Evolutionary conservation across 2,888 invertebrate species (phyloP), one percentile per base, ranked within the genome.

Genomic region (Yponomeuta evonymella): DNA sequence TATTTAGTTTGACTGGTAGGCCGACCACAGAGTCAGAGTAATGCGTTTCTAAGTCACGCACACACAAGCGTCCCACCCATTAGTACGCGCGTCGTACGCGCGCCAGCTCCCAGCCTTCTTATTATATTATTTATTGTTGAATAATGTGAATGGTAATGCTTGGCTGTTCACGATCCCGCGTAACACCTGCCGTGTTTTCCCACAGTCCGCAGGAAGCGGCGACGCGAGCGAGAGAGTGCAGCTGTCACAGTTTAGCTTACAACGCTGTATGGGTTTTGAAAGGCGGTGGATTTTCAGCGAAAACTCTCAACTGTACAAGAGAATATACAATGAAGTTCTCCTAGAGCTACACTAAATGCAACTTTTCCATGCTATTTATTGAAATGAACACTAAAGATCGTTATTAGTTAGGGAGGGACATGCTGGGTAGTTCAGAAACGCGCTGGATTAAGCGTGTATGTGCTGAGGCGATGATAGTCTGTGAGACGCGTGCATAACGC

Each of bases 151-250:
- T 92, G 90, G 91, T 92, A 92, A 91, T 92, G 90, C 91, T 86
- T 91, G 90, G 90, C 89, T 90, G 91, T 91, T 92, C 92, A 91
- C 93, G 92, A 93, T 92, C 90, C 88, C 90, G 91, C 93, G 89
- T 89, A 92, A 88, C 93, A 93, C 93, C 93, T 93, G 93, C 93
- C 93, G 89, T 89, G 85, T 91, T 92, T 93, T 93, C 93, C 93
- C 93, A 93, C 93, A 93, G 87, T 93, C 90, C 84, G 80, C 85
- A 84, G 62, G 29, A 70, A 72, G 77, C 74, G 73, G 73, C 71
- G 71, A 58, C 51, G 51, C 51, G 67, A 36, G 36, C 67, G 36
- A 43, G 67, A n/a, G 67, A 30, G 67, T 82, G 82, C 86, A 43
- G 84, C 88, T 88, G 81, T 3, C 51, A 5, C 51, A 12, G 12